A percentile compares a stretch with the other conserved stretches of the same genome.
phyloP scores from a whole-genome alignment of 2,797 vertebrate genomes.

The Siniperca undulata region DNA sequence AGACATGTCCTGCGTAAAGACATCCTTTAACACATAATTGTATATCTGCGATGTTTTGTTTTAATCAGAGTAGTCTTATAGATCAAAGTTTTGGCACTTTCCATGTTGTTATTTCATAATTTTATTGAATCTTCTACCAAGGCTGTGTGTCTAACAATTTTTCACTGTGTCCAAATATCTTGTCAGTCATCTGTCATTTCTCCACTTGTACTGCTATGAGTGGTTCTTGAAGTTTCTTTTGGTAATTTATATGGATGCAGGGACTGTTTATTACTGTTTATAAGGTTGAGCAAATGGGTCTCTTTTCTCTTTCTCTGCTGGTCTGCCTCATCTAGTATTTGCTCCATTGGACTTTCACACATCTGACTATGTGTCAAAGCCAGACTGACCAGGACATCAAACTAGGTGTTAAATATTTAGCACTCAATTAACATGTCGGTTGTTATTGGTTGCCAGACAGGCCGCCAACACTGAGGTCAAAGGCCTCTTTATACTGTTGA shows the following conservation, averaged over 20 bases:
- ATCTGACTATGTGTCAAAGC: conserved; percentile 14
- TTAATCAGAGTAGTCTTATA: neutral
- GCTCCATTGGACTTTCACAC: conserved; percentile 4
- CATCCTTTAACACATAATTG: neutral
- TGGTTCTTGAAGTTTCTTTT: neutral
- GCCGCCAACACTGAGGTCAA: neutral
- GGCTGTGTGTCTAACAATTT: neutral
- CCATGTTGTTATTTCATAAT: neutral
- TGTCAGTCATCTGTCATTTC: neutral
- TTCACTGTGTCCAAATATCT: neutral
- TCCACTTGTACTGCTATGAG: neutral
- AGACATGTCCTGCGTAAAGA: neutral
- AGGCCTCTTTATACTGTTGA: neutral
- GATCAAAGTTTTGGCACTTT: neutral
- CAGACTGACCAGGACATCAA: conserved; percentile 1
- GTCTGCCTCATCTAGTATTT: neutral
- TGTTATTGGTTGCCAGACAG: neutral
- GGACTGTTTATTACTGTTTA: neutral
- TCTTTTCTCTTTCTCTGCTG: neutral
- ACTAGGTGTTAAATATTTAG: conserved; percentile 1
- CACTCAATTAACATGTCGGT: neutral
- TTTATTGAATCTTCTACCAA: neutral
- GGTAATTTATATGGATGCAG: neutral
- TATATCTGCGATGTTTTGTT: neutral
- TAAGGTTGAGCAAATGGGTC: neutral